Conservation (phyloP, 2,797 vertebrate species). For the Galago senegalensis region DNA sequence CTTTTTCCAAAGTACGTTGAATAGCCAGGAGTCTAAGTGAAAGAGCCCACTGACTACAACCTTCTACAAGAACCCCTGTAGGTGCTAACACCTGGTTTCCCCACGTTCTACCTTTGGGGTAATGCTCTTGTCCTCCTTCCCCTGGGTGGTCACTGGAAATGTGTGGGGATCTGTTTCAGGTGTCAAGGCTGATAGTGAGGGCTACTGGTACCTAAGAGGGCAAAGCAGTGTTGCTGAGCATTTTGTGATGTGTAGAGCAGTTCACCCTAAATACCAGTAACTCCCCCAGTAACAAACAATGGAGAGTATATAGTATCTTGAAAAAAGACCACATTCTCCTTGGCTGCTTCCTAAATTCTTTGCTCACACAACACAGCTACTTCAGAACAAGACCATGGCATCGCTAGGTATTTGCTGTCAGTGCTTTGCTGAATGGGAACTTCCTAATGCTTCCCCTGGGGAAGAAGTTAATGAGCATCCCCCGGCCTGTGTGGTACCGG, state of each 20-base stretch:
- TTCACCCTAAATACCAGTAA: not conserved
- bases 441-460: not conserved
- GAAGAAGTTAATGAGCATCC: not conserved
- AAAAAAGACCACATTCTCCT: not conserved
- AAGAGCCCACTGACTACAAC: fast-evolving
- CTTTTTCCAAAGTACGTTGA: not conserved
- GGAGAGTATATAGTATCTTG: fast-evolving
- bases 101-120: too few relatives aligned
- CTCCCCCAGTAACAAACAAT: not conserved
- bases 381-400: not conserved
- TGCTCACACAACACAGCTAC: not conserved
- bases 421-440: not conserved
- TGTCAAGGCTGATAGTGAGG: not conserved
- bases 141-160: not conserved
- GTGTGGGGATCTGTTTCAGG: not conserved
- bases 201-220: not conserved
- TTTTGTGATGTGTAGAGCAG: not conserved
- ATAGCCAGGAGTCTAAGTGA: too few relatives aligned
- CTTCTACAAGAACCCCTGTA: not conserved
- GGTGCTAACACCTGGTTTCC: not conserved
- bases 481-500: fast-evolving
- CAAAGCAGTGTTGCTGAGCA: not conserved
- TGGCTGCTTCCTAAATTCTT: not conserved
- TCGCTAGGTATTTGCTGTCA: too few relatives aligned
- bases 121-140: not conserved